These are phyloP conservation scores for Congeria kusceri DNA, from an alignment of 2,888 invertebrate species.

Conservation along the genomic window DNA sequence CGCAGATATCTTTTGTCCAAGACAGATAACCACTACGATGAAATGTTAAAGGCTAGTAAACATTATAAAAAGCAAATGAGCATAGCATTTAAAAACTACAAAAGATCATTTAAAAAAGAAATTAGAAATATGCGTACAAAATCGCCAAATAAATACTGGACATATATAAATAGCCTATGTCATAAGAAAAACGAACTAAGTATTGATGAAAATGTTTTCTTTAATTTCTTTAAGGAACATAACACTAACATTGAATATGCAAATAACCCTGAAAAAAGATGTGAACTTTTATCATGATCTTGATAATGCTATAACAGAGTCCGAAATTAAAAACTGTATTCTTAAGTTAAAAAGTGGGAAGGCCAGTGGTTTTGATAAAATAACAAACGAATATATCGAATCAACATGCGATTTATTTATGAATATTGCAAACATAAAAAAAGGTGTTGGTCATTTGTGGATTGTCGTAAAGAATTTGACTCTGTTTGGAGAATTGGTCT, in stretches of 20 bases:
- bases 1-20: neutral
- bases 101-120: neutral
- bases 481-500: conserved; percentile 11
- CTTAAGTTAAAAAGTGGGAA: neutral
- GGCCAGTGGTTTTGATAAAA: neutral
- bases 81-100: neutral
- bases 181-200: neutral
- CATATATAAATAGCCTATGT: neutral
- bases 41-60: too few relatives aligned
- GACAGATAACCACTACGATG: neutral
- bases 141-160: neutral
- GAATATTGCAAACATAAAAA: neutral
- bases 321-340: conserved; percentile 5
- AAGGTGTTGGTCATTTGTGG: too few relatives aligned
- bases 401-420: neutral
- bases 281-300: too few relatives aligned
- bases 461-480: too few relatives aligned
- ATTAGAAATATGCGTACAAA: too few relatives aligned
- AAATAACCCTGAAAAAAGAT: too few relatives aligned
- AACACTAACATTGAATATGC: too few relatives aligned
- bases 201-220: too few relatives aligned
- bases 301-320: too few relatives aligned
- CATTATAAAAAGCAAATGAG: too few relatives aligned
- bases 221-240: too few relatives aligned
- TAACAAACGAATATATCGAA: conserved; percentile 9